These are phyloP conservation scores for Poeciliopsis prolifica DNA, from an alignment of 2,113 vertebrate genomes.

Conservation along the genomic window DNA sequence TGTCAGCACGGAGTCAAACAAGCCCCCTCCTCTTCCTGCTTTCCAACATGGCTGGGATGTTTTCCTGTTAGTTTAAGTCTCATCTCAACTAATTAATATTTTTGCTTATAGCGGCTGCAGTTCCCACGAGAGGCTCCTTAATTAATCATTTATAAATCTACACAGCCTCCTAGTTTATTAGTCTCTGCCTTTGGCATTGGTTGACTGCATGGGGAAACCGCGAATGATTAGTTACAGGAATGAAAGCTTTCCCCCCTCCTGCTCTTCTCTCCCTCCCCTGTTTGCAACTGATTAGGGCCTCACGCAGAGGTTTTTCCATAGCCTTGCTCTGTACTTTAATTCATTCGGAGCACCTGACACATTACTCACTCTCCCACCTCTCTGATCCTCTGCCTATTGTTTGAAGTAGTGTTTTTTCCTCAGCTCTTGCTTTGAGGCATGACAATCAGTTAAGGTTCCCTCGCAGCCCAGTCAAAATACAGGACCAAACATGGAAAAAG, in stretches of 20 bases:
- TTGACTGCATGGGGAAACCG: constrained; percentile 83
- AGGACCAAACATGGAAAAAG: constrained; percentile 60
- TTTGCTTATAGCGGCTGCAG: constrained; percentile 82
- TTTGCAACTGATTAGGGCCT: constrained; percentile 81
- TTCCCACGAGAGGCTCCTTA: constrained; percentile 79
- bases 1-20: constrained; percentile 64
- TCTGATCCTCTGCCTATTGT: constrained; percentile 72
- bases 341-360: constrained; percentile 76
- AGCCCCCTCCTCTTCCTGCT: constrained; percentile 54
- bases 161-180: constrained; percentile 85
- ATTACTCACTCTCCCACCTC: constrained; percentile 71
- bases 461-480: constrained; percentile 60
- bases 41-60: constrained; percentile 74
- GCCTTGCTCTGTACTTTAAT: constrained; percentile 73
- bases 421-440: constrained; percentile 37
- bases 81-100: constrained; percentile 86
- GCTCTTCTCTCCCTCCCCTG: constrained; percentile 64
- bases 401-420: constrained; percentile 67
- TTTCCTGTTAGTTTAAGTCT: constrained; percentile 86
- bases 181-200: constrained; percentile 82
- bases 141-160: constrained; percentile 89
- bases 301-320: constrained; percentile 78
- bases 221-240: constrained; percentile 86
- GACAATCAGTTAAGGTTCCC: constrained; percentile 63
- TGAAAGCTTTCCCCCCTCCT: constrained; percentile 62